A percentile compares a stretch with the other conserved stretches of the same genome.
Evolutionary conservation across 1,140 invertebrate genomes (phyloP).

Genomic region (Uloborus diversus): DNA sequence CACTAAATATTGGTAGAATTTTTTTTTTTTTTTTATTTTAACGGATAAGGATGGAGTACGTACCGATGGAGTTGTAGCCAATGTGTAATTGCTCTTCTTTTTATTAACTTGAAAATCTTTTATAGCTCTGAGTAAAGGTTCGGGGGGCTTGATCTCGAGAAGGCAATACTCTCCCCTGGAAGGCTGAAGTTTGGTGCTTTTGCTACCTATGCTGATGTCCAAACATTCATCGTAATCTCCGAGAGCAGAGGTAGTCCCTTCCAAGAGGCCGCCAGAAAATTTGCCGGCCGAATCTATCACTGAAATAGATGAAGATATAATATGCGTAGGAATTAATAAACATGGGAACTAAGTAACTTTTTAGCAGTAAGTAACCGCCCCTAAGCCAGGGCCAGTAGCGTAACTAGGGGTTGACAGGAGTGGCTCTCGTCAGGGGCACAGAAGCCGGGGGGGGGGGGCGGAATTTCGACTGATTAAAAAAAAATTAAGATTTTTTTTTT

Average conservation of each 20-base stretch:
- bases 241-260: slow-evolving; percentile 55
- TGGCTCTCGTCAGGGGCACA: no score
- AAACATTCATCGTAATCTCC: slow-evolving; percentile 59
- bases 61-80: slow-evolving; percentile 14
- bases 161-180: slow-evolving; percentile 14
- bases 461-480: no score
- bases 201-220: background rate
- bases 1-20: no score
- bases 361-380: no score
- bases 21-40: no score
- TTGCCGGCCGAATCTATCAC: slow-evolving; percentile 57
- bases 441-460: background rate
- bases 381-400: no score
- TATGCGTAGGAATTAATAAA: no score
- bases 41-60: no score
- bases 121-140: slow-evolving; percentile 9
- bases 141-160: slow-evolving; percentile 31
- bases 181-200: no score
- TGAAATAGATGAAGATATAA: slow-evolving; percentile 4
- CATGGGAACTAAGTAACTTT: background rate
- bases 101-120: slow-evolving; percentile 38
- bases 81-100: background rate
- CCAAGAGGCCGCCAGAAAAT: slow-evolving; percentile 50
- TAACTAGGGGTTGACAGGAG: no score
- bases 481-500: no score